These are phyloP conservation scores for Ostrea denselamellosa DNA, from an alignment of 1,140 invertebrate species.

Conservation along the genomic window DNA sequence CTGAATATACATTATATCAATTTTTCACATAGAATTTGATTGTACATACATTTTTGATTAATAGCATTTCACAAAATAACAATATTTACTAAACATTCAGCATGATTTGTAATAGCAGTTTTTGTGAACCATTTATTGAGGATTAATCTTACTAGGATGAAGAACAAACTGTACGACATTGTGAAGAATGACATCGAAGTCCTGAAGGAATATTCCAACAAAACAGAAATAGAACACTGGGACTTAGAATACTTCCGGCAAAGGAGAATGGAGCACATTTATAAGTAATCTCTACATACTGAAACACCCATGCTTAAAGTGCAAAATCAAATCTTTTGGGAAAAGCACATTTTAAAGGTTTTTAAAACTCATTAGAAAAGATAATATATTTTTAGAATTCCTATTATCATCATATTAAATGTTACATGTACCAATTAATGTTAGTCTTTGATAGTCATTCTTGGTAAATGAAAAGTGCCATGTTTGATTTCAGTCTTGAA, in stretches of 20 bases:
- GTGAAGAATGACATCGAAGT: not conserved
- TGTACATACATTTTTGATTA: too few relatives aligned
- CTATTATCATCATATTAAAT: too few relatives aligned
- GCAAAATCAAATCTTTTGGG: not conserved
- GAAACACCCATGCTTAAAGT: not conserved
- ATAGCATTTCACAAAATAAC: too few relatives aligned
- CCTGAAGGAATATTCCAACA: not conserved
- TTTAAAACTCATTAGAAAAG: too few relatives aligned
- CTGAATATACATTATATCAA: too few relatives aligned
- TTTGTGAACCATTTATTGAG: not conserved
- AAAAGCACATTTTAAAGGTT: too few relatives aligned
- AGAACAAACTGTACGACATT: constrained; percentile 23
- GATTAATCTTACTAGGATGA: constrained; percentile 10
- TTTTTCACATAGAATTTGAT: too few relatives aligned
- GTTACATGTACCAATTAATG: too few relatives aligned
- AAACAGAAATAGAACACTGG: not conserved
- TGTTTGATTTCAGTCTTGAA: constrained; percentile 14
- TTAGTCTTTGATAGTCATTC: too few relatives aligned
- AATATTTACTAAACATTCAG: too few relatives aligned
- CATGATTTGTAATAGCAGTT: too few relatives aligned
- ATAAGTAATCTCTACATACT: not conserved
- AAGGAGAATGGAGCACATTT: not conserved
- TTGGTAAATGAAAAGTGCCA: not conserved
- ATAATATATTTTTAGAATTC: too few relatives aligned
- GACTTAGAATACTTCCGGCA: not conserved